Conservation (phyloP, 2,113 vertebrate genomes). For the Lepisosteus osseus region DNA sequence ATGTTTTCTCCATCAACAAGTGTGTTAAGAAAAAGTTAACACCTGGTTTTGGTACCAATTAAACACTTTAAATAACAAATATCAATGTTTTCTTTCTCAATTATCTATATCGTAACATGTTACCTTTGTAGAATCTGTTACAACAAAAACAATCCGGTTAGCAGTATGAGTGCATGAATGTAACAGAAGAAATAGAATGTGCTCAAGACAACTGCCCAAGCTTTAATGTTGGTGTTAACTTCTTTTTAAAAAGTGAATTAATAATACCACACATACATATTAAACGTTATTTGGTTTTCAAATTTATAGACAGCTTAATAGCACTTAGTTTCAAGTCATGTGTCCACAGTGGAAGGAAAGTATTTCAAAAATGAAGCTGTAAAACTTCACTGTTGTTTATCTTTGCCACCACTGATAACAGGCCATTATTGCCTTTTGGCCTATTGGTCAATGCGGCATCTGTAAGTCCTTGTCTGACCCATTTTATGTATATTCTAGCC, state of each 20-base stretch:
- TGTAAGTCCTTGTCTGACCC: neutral
- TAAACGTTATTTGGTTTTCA: neutral
- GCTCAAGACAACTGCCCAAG: neutral
- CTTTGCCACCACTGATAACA: conserved; percentile 3
- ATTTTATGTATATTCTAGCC: conserved; percentile 9
- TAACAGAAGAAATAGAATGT: too few relatives aligned
- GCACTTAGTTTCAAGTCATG: neutral
- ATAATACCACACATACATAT: conserved; percentile 3
- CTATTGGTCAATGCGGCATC: neutral
- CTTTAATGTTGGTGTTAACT: neutral
- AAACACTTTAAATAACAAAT: too few relatives aligned
- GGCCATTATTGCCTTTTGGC: neutral
- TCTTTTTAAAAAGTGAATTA: neutral
- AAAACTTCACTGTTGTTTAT: neutral
- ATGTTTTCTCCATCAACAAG: too few relatives aligned
- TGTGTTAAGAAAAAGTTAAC: too few relatives aligned
- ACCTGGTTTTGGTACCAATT: too few relatives aligned
- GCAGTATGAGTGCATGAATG: too few relatives aligned
- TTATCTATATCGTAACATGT: too few relatives aligned
- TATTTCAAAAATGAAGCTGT: conserved; percentile 10
- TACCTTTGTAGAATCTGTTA: too few relatives aligned
- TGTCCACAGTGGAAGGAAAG: neutral
- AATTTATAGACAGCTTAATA: neutral
- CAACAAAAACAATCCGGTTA: too few relatives aligned
- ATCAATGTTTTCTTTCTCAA: too few relatives aligned